A percentile compares a stretch with the other conserved stretches of the same genome.
Conservation (phyloP, 2,797 vertebrate species). For the Periophthalmus magnuspinnatus region DNA sequence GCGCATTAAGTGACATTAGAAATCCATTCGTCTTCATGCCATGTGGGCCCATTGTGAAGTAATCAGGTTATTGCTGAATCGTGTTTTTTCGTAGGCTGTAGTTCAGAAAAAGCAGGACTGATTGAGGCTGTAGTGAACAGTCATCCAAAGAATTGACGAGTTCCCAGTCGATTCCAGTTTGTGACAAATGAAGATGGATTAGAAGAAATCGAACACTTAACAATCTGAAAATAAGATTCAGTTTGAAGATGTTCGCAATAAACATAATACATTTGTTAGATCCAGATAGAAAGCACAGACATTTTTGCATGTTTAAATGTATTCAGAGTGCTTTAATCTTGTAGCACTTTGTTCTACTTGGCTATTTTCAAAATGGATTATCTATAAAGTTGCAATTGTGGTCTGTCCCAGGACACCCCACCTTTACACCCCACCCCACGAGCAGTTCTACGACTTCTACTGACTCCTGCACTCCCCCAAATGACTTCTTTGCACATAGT, state of each 20-base stretch:
- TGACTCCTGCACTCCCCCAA: conserved; percentile 30
- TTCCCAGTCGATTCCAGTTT: not conserved
- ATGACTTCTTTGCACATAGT: conserved; percentile 35
- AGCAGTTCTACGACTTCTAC: conserved; percentile 20
- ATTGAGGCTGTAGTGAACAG: conserved; percentile 18
- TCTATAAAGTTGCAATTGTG: no score
- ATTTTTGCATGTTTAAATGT: no score
- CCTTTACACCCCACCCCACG: not conserved
- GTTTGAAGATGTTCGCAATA: not conserved
- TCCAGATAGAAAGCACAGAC: no score
- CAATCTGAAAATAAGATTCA: not conserved
- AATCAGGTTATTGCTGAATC: conserved; percentile 25
- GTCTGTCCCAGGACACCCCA: not conserved
- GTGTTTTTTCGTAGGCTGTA: conserved; percentile 18
- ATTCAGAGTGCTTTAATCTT: no score
- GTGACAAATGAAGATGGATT: not conserved
- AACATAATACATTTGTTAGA: not conserved
- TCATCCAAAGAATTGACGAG: not conserved
- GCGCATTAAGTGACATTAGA: conserved; percentile 33
- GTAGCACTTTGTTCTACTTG: no score
- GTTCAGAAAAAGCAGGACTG: conserved; percentile 20
- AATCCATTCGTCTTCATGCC: conserved; percentile 36
- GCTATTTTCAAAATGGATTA: no score
- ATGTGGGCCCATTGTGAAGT: conserved; percentile 27
- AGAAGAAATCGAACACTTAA: not conserved